Conservation (phyloP, 2,113 vertebrate genomes). For the Pristiophorus japonicus region DNA sequence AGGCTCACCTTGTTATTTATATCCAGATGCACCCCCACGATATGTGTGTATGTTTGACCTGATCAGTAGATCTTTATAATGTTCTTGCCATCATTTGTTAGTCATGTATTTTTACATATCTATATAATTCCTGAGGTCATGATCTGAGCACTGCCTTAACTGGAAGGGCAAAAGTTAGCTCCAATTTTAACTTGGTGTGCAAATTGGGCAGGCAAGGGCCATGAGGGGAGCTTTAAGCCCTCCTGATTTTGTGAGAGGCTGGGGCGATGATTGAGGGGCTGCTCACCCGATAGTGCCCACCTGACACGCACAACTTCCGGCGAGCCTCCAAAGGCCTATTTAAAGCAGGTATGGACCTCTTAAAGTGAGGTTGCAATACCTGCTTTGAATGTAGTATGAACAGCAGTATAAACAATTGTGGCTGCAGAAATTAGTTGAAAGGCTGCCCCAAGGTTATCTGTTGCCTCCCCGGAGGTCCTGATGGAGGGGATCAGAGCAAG, state of each 20-base stretch:
- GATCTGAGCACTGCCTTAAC: not conserved
- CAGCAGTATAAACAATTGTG: not conserved
- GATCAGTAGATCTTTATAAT: not conserved
- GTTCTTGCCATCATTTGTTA: no score
- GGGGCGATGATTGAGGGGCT: not conserved
- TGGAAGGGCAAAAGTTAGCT: not conserved
- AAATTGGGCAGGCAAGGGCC: not conserved
- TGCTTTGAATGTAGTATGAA: not conserved
- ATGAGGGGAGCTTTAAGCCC: not conserved
- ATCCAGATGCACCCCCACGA: not conserved
- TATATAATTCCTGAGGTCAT: not conserved
- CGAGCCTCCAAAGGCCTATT: not conserved
- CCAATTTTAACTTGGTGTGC: not conserved
- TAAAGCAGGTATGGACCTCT: not conserved
- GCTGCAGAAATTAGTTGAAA: not conserved
- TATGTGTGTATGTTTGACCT: not conserved
- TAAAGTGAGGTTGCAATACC: not conserved
- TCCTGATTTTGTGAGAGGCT: not conserved
- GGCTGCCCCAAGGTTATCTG: not conserved
- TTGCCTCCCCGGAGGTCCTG: not conserved
- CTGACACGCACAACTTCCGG: not conserved
- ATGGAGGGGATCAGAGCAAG: not conserved
- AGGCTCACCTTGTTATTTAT: not conserved
- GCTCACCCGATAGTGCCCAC: not conserved
- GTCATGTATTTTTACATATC: not conserved